Percentiles rank a stretch among this genome's conserved stretches.
Evolutionary conservation across 2,888 invertebrate species (phyloP).

Genomic region (Drosophila meridionalis): DNA sequence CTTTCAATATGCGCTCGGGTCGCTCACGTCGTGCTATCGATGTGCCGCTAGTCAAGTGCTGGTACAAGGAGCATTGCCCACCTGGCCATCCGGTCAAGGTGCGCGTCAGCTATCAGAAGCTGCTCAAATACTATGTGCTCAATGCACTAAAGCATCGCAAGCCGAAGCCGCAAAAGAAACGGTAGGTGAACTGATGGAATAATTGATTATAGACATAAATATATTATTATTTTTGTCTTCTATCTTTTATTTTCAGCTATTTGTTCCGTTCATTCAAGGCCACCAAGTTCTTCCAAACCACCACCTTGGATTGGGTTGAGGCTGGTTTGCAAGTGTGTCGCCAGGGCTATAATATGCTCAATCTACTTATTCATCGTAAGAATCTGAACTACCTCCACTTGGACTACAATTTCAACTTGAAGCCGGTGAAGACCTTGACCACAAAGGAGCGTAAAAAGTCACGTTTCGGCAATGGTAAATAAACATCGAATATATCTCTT

Average conservation of each 20-base stretch:
- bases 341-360: slow-evolving; percentile 99
- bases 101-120: slow-evolving; percentile 99
- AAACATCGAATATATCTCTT: background rate
- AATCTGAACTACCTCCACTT: slow-evolving; percentile 99
- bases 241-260: slow-evolving; percentile 87
- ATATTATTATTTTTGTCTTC: background rate
- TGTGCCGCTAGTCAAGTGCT: slow-evolving; percentile 98
- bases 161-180: slow-evolving; percentile 99
- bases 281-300: slow-evolving; percentile 99
- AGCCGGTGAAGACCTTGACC: slow-evolving; percentile 99
- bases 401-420: slow-evolving; percentile 99
- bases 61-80: slow-evolving; percentile 98
- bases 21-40: slow-evolving; percentile 97
- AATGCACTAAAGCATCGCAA: slow-evolving; percentile 98
- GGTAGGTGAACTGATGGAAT: slow-evolving; percentile 85
- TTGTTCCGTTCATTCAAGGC: slow-evolving; percentile 99
- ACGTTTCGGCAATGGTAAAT: slow-evolving; percentile 94
- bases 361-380: slow-evolving; percentile 98
- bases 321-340: slow-evolving; percentile 99
- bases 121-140: slow-evolving; percentile 98
- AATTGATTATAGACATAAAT: background rate
- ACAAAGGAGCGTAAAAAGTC: slow-evolving; percentile 99
- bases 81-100: slow-evolving; percentile 99
- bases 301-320: slow-evolving; percentile 99
- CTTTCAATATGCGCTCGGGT: slow-evolving; percentile 98